Conservation (phyloP, 2,888 invertebrate species). For the Latheticus oryzae region DNA sequence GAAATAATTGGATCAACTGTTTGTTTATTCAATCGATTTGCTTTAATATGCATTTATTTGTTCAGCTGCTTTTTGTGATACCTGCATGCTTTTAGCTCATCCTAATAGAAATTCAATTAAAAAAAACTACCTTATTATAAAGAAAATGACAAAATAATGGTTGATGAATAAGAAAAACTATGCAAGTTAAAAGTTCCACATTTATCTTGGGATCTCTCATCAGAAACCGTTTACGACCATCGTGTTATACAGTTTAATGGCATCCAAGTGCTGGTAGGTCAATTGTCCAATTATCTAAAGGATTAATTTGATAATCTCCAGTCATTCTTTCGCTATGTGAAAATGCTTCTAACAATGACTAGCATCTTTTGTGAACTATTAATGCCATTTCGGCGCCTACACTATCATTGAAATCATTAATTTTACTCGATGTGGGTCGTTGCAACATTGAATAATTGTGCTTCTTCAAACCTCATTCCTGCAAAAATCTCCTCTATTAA, state of each 20-base stretch:
- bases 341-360: conserved; percentile 7
- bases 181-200: conserved; percentile 17
- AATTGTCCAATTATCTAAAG: conserved; percentile 24
- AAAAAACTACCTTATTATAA: conserved; percentile 15
- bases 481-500: conserved; percentile 10
- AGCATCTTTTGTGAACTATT: conserved; percentile 13
- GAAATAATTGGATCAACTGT: too few relatives aligned
- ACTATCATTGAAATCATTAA: conserved; percentile 30
- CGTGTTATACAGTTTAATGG: conserved; percentile 15
- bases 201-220: conserved; percentile 18
- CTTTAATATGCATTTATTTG: conserved; percentile 16
- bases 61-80: conserved; percentile 30
- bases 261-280: conserved; percentile 19
- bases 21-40: conserved; percentile 9
- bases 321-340: conserved; percentile 15
- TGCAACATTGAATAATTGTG: conserved; percentile 24
- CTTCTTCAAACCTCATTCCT: conserved; percentile 7
- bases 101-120: conserved; percentile 3
- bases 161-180: conserved; percentile 24
- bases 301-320: conserved; percentile 21
- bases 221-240: conserved; percentile 17
- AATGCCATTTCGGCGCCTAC: conserved; percentile 29
- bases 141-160: conserved; percentile 24
- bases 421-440: conserved; percentile 15
- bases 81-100: too few relatives aligned